These are phyloP conservation scores for Byasa hedistus DNA, from an alignment of 2,888 invertebrate species.

Conservation along the genomic window DNA sequence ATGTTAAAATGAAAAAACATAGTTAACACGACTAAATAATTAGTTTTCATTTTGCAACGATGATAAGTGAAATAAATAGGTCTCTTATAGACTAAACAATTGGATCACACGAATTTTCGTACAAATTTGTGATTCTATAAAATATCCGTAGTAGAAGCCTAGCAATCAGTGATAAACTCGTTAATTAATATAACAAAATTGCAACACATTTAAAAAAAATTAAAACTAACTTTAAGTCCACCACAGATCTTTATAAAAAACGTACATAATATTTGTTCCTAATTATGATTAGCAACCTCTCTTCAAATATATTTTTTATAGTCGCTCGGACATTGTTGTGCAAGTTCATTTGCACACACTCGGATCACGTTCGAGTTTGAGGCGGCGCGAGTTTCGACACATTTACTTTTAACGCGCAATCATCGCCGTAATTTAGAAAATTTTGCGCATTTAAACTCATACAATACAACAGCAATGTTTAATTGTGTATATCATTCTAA, in stretches of 20 bases:
- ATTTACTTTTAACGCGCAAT: constrained; percentile 8
- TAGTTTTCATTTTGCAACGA: not conserved
- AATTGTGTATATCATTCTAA: not conserved
- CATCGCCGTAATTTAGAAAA: constrained; percentile 18
- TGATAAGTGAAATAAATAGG: not conserved
- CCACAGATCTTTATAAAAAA: too few species aligned
- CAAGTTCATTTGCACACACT: constrained; percentile 26
- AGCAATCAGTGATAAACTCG: too few species aligned
- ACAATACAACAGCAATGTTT: not conserved
- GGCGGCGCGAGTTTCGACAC: constrained; percentile 6
- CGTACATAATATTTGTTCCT: too few species aligned
- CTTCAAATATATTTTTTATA: too few species aligned
- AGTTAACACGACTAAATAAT: not conserved
- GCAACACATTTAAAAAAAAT: too few species aligned
- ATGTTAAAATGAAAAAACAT: not conserved
- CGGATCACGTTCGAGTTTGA: constrained; percentile 23
- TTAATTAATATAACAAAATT: too few species aligned
- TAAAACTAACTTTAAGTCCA: too few species aligned
- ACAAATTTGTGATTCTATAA: too few species aligned
- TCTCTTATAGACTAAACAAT: too few species aligned
- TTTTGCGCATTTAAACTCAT: constrained; percentile 17
- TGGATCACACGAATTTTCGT: too few species aligned
- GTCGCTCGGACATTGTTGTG: constrained; percentile 20
- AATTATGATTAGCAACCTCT: too few species aligned
- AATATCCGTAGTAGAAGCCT: too few species aligned